Evolutionary conservation across 1,140 invertebrate genomes (phyloP), one percentile per base, ranked within the genome.

Genomic region (Brachionus asplanchnoidis): DNA sequence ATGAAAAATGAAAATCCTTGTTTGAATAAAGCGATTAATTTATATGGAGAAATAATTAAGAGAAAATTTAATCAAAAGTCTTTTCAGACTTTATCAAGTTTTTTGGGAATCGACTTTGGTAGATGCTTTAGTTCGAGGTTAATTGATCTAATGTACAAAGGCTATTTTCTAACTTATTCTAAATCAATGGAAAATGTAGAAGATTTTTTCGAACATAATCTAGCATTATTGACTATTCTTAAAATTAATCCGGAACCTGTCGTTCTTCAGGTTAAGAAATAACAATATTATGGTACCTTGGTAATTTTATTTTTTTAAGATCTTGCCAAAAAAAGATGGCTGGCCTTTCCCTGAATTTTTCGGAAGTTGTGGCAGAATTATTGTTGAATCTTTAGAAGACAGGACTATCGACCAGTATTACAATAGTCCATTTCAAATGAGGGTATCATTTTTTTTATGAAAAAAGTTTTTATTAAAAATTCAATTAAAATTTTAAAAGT

Each of bases 181-280:
- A 53, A n/a, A 40, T 36, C n/a, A 2, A 17, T 66, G 5, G 36
- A 9, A 40, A 53, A 53, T 9, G 12, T 40, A 4, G n/a, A 42
- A 9, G 17, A 23, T 32, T 53, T 68, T 20, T 42, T 46, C n/a
- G 7, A 60, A n/a, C 14, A 12, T 7, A 73, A 73, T 42, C 17
- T 73, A 17, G 73, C 42, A 26, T 12, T 77, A 12, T 50, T 77
- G 17, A 73, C 73, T 14, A 82, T 56, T 44, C 32, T 84, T 3
- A 32, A 73, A 68, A 84, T 73, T 4, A 84, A 84, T 50, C 82
- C 60, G 9, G 82, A 84, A 56, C 82, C 82, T 0, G 28, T 84
- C 17, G 65, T 84, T 11, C 20, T 84, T 20, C 32, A 68, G 36
- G 82, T 84, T 36, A 6, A 36, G 5, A 28, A 28, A 36, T 36